Evolutionary conservation across 1,140 invertebrate genomes (phyloP).

Genomic region (Atta colombica): DNA sequence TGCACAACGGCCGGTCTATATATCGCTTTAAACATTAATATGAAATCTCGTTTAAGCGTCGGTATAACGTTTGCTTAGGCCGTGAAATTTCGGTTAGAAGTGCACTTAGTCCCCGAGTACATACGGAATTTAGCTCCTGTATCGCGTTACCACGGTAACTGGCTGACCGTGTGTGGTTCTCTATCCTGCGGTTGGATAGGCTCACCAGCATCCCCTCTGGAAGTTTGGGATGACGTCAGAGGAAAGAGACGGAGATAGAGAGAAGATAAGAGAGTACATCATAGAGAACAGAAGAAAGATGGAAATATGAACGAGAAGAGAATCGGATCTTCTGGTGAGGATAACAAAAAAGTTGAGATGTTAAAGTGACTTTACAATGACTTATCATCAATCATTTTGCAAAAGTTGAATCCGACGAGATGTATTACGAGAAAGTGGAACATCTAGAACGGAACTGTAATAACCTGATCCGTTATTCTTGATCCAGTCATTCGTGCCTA

Average conservation of each 20-base stretch:
- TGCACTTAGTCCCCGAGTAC: constrained; percentile 69
- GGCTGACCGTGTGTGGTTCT: constrained; percentile 66
- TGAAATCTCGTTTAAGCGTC: constrained; percentile 68
- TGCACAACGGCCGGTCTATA: constrained; percentile 13
- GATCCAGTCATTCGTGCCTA: not conserved
- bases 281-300: not conserved
- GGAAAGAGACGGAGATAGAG: not conserved
- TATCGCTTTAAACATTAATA: constrained; percentile 69
- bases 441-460: constrained; percentile 42
- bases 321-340: not conserved
- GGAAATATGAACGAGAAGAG: not conserved
- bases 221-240: constrained; percentile 62
- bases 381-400: constrained; percentile 29
- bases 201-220: constrained; percentile 56
- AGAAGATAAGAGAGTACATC: not conserved
- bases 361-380: constrained; percentile 42
- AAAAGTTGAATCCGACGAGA: not conserved
- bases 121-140: constrained; percentile 75
- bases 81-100: constrained; percentile 68
- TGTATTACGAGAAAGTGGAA: constrained; percentile 59
- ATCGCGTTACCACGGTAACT: constrained; percentile 75
- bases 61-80: constrained; percentile 73
- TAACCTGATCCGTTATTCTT: not conserved
- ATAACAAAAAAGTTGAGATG: not conserved
- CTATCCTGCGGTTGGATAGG: constrained; percentile 71